These are phyloP conservation scores for Platycheirus albimanus DNA, from an alignment of 2,888 invertebrate species.

Conservation along the genomic window DNA sequence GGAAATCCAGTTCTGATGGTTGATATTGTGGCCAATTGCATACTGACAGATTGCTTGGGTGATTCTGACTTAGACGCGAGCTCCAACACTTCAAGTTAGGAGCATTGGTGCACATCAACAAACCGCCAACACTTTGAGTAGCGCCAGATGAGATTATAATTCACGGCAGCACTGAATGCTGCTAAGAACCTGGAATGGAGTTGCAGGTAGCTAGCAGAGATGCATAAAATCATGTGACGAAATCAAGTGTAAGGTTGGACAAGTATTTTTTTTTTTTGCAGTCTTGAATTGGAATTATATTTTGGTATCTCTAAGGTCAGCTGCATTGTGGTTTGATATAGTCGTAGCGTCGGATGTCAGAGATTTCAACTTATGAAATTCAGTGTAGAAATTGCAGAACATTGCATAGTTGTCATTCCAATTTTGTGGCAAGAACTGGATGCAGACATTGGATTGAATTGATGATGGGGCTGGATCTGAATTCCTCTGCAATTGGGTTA, in stretches of 20 bases:
- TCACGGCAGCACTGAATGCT: background rate
- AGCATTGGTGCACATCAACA: conserved; percentile 4
- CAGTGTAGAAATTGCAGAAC: conserved; percentile 11
- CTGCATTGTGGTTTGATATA: background rate
- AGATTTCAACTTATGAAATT: conserved; percentile 22
- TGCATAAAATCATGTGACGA: background rate
- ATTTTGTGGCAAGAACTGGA: background rate
- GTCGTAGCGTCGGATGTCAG: background rate
- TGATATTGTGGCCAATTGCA: conserved; percentile 11
- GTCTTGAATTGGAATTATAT: background rate
- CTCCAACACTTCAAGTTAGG: background rate
- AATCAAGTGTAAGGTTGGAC: conserved; percentile 67
- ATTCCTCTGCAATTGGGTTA: conserved; percentile 3
- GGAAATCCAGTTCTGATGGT: conserved; percentile 24
- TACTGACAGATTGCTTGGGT: conserved; percentile 12
- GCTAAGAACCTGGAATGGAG: too few relatives aligned
- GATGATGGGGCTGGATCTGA: background rate
- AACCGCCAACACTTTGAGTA: conserved; percentile 21
- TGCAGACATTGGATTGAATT: background rate
- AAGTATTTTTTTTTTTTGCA: conserved; percentile 16
- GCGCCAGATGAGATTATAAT: conserved; percentile 24
- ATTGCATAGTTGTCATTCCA: background rate
- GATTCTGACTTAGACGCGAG: background rate
- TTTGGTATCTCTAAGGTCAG: conserved; percentile 42
- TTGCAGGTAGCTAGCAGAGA: conserved; percentile 45